These are phyloP conservation scores for Pelecanus crispus DNA, from an alignment of 2,113 vertebrate genomes.

Conservation along the genomic window DNA sequence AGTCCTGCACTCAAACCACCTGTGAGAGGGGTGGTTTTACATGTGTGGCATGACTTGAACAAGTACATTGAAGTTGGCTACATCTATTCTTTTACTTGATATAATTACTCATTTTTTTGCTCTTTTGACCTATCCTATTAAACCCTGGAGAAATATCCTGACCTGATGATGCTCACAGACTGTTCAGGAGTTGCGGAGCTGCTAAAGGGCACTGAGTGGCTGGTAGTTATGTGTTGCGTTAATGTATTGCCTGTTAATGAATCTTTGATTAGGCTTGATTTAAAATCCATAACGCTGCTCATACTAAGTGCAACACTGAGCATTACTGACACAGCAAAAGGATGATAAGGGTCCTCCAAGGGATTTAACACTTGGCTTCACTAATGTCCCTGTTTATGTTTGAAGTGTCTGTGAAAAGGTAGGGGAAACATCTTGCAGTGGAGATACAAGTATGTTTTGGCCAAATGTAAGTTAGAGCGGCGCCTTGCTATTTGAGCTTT, in stretches of 20 bases:
- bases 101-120: background rate
- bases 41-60: background rate
- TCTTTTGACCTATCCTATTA: background rate
- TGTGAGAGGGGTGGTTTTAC: background rate
- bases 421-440: background rate
- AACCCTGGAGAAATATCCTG: background rate
- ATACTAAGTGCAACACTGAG: background rate
- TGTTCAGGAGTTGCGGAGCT: background rate
- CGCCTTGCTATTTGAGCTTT: background rate
- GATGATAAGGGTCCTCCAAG: background rate
- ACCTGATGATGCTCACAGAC: background rate
- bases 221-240: background rate
- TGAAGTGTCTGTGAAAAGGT: background rate
- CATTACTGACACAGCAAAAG: slow-evolving; percentile 6
- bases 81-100: background rate
- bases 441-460: background rate
- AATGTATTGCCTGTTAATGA: slow-evolving; percentile 66
- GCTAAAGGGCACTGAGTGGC: background rate
- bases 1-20: background rate
- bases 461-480: background rate
- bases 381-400: background rate
- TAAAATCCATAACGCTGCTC: slow-evolving; percentile 57
- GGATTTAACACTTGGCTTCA: slow-evolving; percentile 10
- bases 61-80: background rate
- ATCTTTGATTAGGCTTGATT: slow-evolving; percentile 64